phyloP scores from a whole-genome alignment of 2,113 vertebrate genomes.

The Myxocyprinus asiaticus region DNA sequence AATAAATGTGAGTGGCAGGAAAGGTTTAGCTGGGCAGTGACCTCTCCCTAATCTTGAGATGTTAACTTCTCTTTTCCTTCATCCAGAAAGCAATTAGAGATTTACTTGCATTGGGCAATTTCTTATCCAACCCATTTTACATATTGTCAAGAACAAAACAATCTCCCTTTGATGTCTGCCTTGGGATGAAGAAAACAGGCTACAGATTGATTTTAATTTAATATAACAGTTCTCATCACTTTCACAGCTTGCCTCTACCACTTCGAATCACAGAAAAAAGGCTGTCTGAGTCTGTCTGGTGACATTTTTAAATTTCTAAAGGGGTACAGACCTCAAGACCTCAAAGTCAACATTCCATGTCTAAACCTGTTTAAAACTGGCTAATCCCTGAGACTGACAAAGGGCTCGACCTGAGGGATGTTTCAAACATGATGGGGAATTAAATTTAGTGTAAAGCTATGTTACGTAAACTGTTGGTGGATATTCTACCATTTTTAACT shows the following conservation, averaged over 20 bases:
- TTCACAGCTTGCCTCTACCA: background rate
- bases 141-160: background rate
- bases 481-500: background rate
- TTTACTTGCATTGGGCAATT: constrained; percentile 23
- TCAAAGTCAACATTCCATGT: too few relatives aligned
- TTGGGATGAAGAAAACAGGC: background rate
- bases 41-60: constrained; percentile 58
- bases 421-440: background rate
- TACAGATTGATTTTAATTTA: constrained; percentile 25
- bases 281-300: background rate
- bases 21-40: constrained; percentile 46
- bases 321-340: too few relatives aligned
- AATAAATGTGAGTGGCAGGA: constrained; percentile 55
- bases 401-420: background rate
- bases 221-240: background rate
- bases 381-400: constrained; percentile 18
- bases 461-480: background rate
- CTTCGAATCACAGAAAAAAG: background rate
- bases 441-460: background rate
- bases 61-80: constrained; percentile 62
- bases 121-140: constrained; percentile 32
- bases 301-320: background rate
- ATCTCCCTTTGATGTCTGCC: background rate
- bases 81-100: constrained; percentile 61
- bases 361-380: background rate